phyloP scores from a whole-genome alignment of 2,113 vertebrate species.

The Dryoscopus gambensis region DNA sequence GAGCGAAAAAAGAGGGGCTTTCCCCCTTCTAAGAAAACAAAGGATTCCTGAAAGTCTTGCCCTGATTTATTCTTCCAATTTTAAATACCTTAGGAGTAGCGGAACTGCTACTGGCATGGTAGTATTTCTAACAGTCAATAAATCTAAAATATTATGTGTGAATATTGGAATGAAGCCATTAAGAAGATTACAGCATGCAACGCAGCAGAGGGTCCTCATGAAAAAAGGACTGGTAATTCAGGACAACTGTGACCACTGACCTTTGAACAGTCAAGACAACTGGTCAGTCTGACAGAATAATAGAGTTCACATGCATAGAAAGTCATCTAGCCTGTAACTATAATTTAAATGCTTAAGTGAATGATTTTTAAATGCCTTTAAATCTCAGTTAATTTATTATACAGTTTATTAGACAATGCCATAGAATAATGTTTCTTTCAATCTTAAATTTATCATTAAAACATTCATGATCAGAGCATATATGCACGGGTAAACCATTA shows the following conservation, averaged over 20 bases:
- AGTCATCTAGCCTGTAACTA: slow-evolving; percentile 65
- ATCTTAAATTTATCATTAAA: slow-evolving; percentile 13
- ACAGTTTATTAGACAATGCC: slow-evolving; percentile 50
- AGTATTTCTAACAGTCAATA: slow-evolving; percentile 96
- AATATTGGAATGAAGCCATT: slow-evolving; percentile 91
- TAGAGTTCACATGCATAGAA: slow-evolving; percentile 84
- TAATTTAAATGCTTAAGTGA: slow-evolving; percentile 62
- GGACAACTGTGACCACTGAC: slow-evolving; percentile 98
- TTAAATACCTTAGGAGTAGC: slow-evolving; percentile 82
- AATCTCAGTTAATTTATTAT: slow-evolving; percentile 69
- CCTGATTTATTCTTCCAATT: slow-evolving; percentile 86
- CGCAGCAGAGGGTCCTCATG: slow-evolving; percentile 84
- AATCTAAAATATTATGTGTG: slow-evolving; percentile 98
- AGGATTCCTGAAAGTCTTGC: slow-evolving; percentile 70
- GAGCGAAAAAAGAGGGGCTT: slow-evolving; percentile 44
- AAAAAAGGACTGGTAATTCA: slow-evolving; percentile 86
- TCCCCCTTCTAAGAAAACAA: slow-evolving; percentile 68
- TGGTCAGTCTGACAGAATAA: slow-evolving; percentile 84
- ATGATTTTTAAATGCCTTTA: slow-evolving; percentile 59
- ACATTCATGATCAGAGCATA: not conserved
- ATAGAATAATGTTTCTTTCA: slow-evolving; percentile 27
- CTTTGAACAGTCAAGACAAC: slow-evolving; percentile 81
- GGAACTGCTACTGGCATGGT: slow-evolving; percentile 89
- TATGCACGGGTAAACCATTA: not conserved
- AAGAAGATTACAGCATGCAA: slow-evolving; percentile 86